Evolutionary conservation across 2,888 invertebrate genomes (phyloP).

Genomic region (Hofmannophila pseudospretella): DNA sequence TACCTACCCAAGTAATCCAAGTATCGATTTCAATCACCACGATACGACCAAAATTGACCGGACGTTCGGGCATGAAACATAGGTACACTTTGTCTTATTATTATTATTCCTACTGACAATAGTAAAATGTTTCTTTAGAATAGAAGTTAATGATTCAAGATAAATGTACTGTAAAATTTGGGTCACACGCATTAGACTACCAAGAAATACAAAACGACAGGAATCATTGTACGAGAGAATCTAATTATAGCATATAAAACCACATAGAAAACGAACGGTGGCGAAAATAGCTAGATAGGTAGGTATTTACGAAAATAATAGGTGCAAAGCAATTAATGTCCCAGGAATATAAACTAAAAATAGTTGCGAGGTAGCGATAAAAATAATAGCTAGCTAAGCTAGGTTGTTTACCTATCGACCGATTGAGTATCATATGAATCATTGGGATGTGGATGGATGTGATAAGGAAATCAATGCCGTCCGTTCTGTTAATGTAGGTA

Average conservation of each 20-base stretch:
- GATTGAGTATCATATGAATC: slow-evolving; percentile 3
- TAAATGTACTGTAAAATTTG: no score
- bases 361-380: slow-evolving; percentile 55
- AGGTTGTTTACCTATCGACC: not conserved
- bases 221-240: slow-evolving; percentile 8
- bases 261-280: slow-evolving; percentile 5
- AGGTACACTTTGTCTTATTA: no score
- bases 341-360: slow-evolving; percentile 53
- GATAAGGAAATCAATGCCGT: no score
- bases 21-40: no score
- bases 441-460: not conserved
- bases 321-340: slow-evolving; percentile 47
- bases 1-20: no score
- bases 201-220: not conserved
- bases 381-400: slow-evolving; percentile 38
- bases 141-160: no score
- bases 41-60: no score
- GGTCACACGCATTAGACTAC: not conserved
- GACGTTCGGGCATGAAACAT: no score
- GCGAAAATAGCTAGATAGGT: slow-evolving; percentile 5
- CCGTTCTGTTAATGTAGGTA: no score
- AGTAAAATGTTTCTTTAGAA: no score
- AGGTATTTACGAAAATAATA: slow-evolving; percentile 25
- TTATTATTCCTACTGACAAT: no score
- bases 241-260: slow-evolving; percentile 8